Conservation (phyloP, 2,113 vertebrate species). For the Pseudorhombus dupliciocellatus region DNA sequence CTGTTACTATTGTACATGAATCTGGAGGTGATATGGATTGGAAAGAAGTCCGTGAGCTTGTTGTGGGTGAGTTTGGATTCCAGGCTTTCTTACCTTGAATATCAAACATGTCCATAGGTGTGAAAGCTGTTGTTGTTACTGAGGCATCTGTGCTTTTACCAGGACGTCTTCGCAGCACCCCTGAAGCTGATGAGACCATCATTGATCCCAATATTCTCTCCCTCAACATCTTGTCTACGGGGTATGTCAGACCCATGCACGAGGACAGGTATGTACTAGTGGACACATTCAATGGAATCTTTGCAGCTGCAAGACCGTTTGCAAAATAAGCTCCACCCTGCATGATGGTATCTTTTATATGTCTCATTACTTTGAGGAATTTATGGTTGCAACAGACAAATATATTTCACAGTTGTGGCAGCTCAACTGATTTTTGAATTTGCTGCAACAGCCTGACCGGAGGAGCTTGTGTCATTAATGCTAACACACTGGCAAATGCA, state of each 20-base stretch:
- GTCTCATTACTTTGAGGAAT: neutral
- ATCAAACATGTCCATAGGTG: neutral
- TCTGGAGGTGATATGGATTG: constrained; percentile 90
- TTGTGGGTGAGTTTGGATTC: constrained; percentile 87
- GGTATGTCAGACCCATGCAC: constrained; percentile 87
- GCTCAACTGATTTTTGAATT: neutral
- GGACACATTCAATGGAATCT: neutral
- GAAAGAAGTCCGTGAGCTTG: constrained; percentile 95
- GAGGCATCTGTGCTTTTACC: neutral
- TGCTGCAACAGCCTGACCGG: constrained; percentile 2
- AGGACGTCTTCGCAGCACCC: constrained; percentile 95
- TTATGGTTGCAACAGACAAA: neutral
- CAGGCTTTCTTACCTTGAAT: neutral
- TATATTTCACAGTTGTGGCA: neutral
- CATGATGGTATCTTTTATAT: neutral
- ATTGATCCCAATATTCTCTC: constrained; percentile 96
- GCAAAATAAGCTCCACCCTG: neutral
- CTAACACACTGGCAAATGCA: constrained; percentile 42
- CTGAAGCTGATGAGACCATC: constrained; percentile 91
- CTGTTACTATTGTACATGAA: constrained; percentile 94
- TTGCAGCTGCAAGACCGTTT: constrained; percentile 1
- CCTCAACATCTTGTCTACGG: constrained; percentile 92
- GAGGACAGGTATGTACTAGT: constrained; percentile 89
- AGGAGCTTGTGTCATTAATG: neutral
- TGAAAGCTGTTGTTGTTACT: constrained; percentile 3